Conservation (phyloP, 2,113 vertebrate genomes). For the Sander lucioperca region DNA sequence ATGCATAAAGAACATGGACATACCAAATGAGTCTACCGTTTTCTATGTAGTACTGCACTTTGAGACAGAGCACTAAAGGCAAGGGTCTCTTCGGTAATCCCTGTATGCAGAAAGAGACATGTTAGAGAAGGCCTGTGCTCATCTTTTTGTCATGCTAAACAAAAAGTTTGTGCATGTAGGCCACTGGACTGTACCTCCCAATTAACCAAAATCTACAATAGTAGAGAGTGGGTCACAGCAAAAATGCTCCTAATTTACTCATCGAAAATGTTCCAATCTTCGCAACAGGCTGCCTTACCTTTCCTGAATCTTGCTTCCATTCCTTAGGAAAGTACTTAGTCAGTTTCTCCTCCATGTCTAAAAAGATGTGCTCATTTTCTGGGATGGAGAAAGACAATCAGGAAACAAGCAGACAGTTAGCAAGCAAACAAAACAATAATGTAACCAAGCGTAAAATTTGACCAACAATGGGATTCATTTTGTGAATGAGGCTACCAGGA, state of each 20-base stretch:
- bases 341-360: conserved; percentile 92
- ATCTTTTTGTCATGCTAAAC: conserved; percentile 46
- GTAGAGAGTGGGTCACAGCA: conserved; percentile 3
- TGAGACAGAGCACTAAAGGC: conserved; percentile 88
- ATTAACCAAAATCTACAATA: conserved; percentile 19
- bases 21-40: conserved; percentile 92
- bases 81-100: conserved; percentile 81
- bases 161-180: conserved; percentile 15
- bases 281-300: conserved; percentile 78
- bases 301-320: conserved; percentile 86
- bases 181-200: conserved; percentile 15
- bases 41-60: conserved; percentile 92
- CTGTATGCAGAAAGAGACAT: conserved; percentile 70
- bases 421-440: conserved; percentile 69
- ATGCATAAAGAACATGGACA: conserved; percentile 23
- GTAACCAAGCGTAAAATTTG: conserved; percentile 71
- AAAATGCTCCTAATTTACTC: not conserved
- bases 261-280: not conserved
- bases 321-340: conserved; percentile 92
- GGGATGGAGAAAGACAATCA: conserved; percentile 53
- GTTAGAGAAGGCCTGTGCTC: conserved; percentile 12
- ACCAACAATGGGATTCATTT: conserved; percentile 76
- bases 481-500: conserved; percentile 50
- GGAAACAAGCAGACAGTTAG: conserved; percentile 66
- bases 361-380: conserved; percentile 92